These are phyloP conservation scores for Meteorus colon DNA, from an alignment of 2,888 invertebrate species.

Conservation along the genomic window DNA sequence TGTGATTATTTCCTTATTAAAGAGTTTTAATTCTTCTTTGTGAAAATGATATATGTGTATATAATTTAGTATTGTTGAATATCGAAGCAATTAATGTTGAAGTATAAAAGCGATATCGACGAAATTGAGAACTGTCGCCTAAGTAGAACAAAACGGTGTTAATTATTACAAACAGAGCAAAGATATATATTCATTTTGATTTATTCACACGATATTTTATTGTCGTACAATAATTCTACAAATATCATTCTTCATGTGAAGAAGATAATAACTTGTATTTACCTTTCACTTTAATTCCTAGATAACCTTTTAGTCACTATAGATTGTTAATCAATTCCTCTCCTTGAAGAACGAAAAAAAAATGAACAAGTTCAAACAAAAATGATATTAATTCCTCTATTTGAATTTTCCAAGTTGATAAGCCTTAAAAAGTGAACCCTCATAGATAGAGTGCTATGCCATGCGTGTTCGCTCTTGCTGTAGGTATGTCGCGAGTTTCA, in stretches of 20 bases:
- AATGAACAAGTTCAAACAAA: background rate
- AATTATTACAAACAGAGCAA: background rate
- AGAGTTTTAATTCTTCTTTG: background rate
- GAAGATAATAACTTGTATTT: slow-evolving; percentile 1
- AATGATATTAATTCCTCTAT: slow-evolving; percentile 3
- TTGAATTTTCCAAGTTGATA: slow-evolving; percentile 28
- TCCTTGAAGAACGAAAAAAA: background rate
- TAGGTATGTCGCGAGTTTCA: slow-evolving; percentile 99
- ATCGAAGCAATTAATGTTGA: background rate
- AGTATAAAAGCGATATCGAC: slow-evolving; percentile 21
- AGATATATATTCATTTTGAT: background rate
- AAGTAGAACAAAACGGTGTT: slow-evolving; percentile 15
- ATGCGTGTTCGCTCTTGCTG: slow-evolving; percentile 77
- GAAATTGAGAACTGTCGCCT: slow-evolving; percentile 11
- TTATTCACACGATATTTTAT: background rate
- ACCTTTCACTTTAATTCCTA: background rate
- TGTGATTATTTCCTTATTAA: background rate
- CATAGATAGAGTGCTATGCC: slow-evolving; percentile 74
- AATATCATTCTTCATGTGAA: background rate
- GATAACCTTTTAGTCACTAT: background rate
- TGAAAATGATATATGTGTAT: background rate
- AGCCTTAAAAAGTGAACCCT: slow-evolving; percentile 50
- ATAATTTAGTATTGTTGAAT: background rate
- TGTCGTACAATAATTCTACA: background rate
- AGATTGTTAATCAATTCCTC: slow-evolving; percentile 16